A percentile compares a stretch with the other conserved stretches of the same genome.
These are phyloP conservation scores for Dasypogon diadema DNA, from an alignment of 2,888 invertebrate genomes.

Conservation along the genomic window DNA sequence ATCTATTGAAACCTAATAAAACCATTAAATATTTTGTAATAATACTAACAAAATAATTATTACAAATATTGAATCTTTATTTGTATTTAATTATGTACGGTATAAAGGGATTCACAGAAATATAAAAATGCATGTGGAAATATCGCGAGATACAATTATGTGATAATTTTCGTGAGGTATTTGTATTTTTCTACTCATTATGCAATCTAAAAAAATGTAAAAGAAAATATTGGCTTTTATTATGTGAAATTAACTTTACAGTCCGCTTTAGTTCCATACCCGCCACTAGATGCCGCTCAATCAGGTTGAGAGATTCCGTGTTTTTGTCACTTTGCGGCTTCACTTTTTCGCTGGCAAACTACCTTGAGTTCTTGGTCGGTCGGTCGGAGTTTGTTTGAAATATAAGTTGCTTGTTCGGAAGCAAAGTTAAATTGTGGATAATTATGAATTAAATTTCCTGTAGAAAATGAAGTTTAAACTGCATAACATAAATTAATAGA, in stretches of 20 bases:
- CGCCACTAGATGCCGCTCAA: not conserved
- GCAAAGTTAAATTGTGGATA: not conserved
- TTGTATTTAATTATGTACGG: too few species aligned
- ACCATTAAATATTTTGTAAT: too few species aligned
- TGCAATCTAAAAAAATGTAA: too few species aligned
- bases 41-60: too few species aligned
- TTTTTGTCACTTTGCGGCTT: constrained; percentile 49
- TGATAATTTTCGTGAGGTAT: too few species aligned
- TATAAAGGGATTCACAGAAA: too few species aligned
- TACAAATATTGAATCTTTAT: too few species aligned
- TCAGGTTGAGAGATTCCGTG: not conserved
- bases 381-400: constrained; percentile 23
- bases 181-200: too few species aligned
- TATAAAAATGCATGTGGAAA: too few species aligned
- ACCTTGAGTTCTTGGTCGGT: constrained; percentile 8
- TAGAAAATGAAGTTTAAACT: constrained; percentile 16
- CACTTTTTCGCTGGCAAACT: constrained; percentile 33
- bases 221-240: too few species aligned
- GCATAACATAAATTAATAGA: not conserved
- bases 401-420: constrained; percentile 16
- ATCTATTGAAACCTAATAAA: too few species aligned
- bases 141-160: too few species aligned
- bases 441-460: constrained; percentile 10
- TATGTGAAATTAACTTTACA: not conserved
- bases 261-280: not conserved